Conservation (phyloP, 2,113 vertebrate genomes). For the Condylura cristata region DNA sequence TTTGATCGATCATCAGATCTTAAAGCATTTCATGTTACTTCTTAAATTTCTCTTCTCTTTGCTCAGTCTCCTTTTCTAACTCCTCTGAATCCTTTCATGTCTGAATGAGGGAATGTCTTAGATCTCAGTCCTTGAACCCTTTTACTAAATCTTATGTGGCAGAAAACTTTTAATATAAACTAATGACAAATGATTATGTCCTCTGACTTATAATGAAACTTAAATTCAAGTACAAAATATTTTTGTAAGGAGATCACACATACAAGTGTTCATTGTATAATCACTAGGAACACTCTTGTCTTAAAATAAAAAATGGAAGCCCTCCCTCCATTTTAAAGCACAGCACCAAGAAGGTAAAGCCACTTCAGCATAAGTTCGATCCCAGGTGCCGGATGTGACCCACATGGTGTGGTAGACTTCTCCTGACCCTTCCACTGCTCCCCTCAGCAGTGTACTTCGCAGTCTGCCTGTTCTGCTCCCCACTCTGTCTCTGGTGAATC, state of each 20-base stretch:
- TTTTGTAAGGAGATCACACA: not conserved
- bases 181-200: not conserved
- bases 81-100: not conserved
- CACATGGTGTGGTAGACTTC: too few species aligned
- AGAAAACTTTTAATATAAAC: not conserved
- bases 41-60: not conserved
- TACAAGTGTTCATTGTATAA: not conserved
- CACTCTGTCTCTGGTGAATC: too few species aligned
- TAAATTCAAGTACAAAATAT: not conserved
- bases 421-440: too few species aligned
- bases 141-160: not conserved
- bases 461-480: too few species aligned
- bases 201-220: not conserved
- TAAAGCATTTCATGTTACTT: not conserved
- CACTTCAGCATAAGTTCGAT: too few species aligned
- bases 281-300: not conserved
- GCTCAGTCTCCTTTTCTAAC: not conserved
- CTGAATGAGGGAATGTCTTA: not conserved
- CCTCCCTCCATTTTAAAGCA: too few species aligned
- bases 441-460: too few species aligned
- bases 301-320: not conserved
- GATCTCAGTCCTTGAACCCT: not conserved
- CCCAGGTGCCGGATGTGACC: too few species aligned
- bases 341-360: too few species aligned
- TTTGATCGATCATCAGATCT: not conserved